phyloP scores from a whole-genome alignment of 2,797 vertebrate genomes.

The Philypnodon macrostomus region DNA sequence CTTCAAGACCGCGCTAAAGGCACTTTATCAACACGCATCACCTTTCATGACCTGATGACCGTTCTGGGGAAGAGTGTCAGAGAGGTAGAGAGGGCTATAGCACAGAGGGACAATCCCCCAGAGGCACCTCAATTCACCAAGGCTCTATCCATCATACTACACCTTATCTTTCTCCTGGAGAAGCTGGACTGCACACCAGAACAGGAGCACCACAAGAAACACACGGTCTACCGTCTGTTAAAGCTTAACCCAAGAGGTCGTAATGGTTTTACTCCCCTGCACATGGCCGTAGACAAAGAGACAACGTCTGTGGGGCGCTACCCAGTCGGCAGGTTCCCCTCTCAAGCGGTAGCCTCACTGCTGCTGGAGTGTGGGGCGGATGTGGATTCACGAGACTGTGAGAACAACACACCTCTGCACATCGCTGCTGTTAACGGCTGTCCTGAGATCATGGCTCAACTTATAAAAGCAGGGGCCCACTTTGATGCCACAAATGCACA shows the following conservation, averaged over 20 bases:
- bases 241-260: conserved; percentile 89
- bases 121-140: conserved; percentile 91
- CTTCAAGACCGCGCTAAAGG: conserved; percentile 93
- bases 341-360: conserved; percentile 82
- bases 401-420: conserved; percentile 95
- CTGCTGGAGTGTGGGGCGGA: conserved; percentile 92
- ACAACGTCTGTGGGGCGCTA: conserved; percentile 92
- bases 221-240: conserved; percentile 89
- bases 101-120: conserved; percentile 82
- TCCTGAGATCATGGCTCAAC: conserved; percentile 86
- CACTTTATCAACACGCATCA: conserved; percentile 82
- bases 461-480: conserved; percentile 88
- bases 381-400: conserved; percentile 88
- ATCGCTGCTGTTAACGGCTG: conserved; percentile 87
- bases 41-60: conserved; percentile 91
- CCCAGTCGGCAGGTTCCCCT: conserved; percentile 91
- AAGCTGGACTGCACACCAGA: conserved; percentile 86
- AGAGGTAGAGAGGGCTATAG: conserved; percentile 90
- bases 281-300: conserved; percentile 93
- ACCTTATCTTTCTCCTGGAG: conserved; percentile 89
- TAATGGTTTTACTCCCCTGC: conserved; percentile 86
- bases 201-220: conserved; percentile 91
- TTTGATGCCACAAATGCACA: conserved; percentile 91
- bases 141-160: conserved; percentile 90
- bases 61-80: conserved; percentile 89